Base-by-base conservation (phyloP, 1,140 invertebrate species). In the Lutraria rhynchaena region DNA sequence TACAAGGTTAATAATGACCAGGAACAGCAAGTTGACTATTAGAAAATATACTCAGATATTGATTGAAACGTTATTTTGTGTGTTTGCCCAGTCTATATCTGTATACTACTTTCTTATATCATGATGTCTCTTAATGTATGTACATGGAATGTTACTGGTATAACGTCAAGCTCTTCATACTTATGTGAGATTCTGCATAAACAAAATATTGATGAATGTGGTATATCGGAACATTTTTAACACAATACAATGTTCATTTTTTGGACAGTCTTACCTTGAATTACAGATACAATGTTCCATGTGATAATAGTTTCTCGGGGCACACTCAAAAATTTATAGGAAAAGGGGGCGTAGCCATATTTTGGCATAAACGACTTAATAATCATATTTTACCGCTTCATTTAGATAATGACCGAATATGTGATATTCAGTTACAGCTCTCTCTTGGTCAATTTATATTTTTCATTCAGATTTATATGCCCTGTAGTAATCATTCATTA, bases 401-500 rank as follows among this genome's bases (percentile, higher is more conserved):
- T 22, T 46, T 61, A 29, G 74, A 44, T n/a, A n/a, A n/a, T n/a
- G n/a, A n/a, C n/a, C n/a, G n/a, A n/a, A n/a, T n/a, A n/a, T n/a
- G n/a, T n/a, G n/a, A n/a, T n/a, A n/a, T n/a, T n/a, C n/a, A n/a
- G n/a, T n/a, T n/a, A n/a, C n/a, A n/a, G n/a, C n/a, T n/a, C n/a
- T n/a, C n/a, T n/a, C n/a, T n/a, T n/a, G n/a, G n/a, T n/a, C n/a
- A n/a, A n/a, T n/a, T n/a, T n/a, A n/a, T n/a, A n/a, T n/a, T n/a
- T n/a, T n/a, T n/a, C n/a, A n/a, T n/a, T n/a, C n/a, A n/a, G n/a
- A 33, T 57, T 63, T 76, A 76, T 65, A 9, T 76, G 29, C 74
- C 74, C 4, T 63, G 44, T 65, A 24, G 15, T 13, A 76, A 76
- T 31, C 60, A 76, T 46, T 51, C 58, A 13, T 22, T 35, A 51